Base-by-base conservation (phyloP, 2,888 invertebrate species). In the Apamea monoglypha region DNA sequence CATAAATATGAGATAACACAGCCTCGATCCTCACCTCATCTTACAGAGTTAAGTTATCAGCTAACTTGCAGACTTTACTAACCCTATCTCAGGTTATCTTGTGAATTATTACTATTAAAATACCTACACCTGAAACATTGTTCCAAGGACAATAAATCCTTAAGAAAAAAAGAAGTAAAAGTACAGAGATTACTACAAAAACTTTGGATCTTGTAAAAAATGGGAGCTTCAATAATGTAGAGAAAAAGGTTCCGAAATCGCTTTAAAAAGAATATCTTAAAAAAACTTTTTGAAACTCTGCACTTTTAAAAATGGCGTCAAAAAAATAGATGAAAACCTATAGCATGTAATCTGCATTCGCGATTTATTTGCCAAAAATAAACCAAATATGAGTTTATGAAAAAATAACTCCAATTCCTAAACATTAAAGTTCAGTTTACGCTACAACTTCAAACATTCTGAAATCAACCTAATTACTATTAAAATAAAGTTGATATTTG, bases 1-100 rank as follows among this genome's bases (percentile, higher is more conserved):
- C 82, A 86, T 86, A 86, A 86, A 86, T 82, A 77, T 64, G 40
- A 72, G 66, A 81, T 79, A 83, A 76, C 68, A 71, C 64, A 50
- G 56, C 40, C 68, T 36, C 74, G 59, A 67, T 87, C 72, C 78
- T 81, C 86, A 82, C 80, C 83, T 87, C 76, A 80, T 77, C 68
- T 73, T 47, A 29, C 74, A 71, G 69, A 84, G 29, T 87, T 78
- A 78, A 71, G 61, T 78, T 80, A 81, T 78, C 80, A 70, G 77
- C 29, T 40, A 74, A 81, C 73, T 81, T 67, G 63, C 71, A 61
- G 61, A 66, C 63, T 76, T 40, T 67, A 53, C 61, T 72, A 71
- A 53, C 68, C 64, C 68, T 73, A 74, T 77, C 73, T 64, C 56
- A 44, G 61, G 21, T 80, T 79, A 81, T 83, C 76, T 68, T 59